Percentiles rank a stretch among this genome's conserved stretches.
These are phyloP conservation scores for Sus cebifrons DNA, from an alignment of 2,797 vertebrate genomes.

Conservation along the genomic window DNA sequence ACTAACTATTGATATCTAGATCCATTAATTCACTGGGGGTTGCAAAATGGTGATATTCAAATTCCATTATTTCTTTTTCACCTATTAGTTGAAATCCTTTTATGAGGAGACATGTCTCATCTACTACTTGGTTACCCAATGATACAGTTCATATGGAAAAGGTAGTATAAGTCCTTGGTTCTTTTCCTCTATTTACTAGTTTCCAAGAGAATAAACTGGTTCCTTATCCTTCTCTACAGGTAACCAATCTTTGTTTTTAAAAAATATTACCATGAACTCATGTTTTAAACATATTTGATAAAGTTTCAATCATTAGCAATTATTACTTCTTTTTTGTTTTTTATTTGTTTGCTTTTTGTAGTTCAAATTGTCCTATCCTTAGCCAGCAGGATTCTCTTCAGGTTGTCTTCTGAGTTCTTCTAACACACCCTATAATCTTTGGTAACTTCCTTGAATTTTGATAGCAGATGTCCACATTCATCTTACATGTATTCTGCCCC, in stretches of 20 bases:
- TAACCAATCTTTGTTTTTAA: conserved; percentile 3
- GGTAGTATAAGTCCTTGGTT: neutral
- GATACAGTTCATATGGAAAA: neutral
- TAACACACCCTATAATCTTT: neutral
- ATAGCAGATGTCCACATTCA: neutral
- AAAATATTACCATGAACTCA: conserved; percentile 3
- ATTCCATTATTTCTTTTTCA: conserved; percentile 16
- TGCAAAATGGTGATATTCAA: neutral
- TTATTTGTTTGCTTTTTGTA: neutral
- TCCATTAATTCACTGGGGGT: neutral
- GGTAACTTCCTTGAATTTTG: neutral
- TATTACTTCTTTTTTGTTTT: neutral
- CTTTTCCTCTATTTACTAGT: neutral
- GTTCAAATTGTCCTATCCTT: neutral
- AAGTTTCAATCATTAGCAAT: neutral
- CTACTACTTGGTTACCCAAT: neutral
- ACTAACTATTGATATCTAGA: neutral
- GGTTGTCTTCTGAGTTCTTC: neutral
- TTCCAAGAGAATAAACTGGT: conserved; percentile 22
- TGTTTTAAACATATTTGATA: conserved; percentile 22
- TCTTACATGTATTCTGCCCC: neutral
- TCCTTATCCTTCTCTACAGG: neutral
- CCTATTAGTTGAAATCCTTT: neutral
- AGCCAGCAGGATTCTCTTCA: neutral
- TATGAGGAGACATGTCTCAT: neutral